phyloP scores from a whole-genome alignment of 2,113 vertebrate genomes.

The Microtus pennsylvanicus region DNA sequence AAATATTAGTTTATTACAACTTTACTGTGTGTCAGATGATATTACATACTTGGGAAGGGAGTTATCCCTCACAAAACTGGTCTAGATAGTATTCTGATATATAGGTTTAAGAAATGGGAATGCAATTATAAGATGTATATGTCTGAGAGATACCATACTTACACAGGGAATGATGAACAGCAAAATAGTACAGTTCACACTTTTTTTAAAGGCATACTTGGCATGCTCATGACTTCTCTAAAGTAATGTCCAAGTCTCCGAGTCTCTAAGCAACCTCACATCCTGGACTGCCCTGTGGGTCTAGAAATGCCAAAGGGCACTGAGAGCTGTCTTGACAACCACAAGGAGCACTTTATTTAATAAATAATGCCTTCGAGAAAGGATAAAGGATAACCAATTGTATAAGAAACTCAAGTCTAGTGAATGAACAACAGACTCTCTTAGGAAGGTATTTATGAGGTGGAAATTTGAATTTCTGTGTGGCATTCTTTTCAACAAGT shows the following conservation, averaged over 20 bases:
- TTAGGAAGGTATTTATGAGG: background rate
- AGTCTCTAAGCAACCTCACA: conserved; percentile 29
- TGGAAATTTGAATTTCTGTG: background rate
- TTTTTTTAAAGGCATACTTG: background rate
- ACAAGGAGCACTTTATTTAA: background rate
- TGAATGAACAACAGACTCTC: background rate
- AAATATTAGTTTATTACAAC: background rate
- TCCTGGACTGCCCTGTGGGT: background rate
- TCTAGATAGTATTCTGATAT: background rate
- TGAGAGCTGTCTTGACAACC: background rate
- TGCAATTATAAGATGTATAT: background rate
- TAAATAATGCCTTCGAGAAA: conserved; percentile 7
- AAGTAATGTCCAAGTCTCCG: background rate
- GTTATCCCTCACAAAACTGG: background rate
- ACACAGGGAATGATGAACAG: background rate
- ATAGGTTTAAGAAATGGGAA: background rate
- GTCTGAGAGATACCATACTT: background rate
- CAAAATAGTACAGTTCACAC: background rate
- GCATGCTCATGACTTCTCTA: background rate
- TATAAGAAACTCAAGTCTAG: background rate
- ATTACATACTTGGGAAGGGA: background rate
- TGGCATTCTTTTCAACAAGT: background rate
- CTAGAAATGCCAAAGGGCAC: conserved; percentile 15
- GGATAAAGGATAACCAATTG: background rate
- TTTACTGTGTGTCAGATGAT: background rate